Evolutionary conservation across 1,140 invertebrate genomes (phyloP), one percentile per base, ranked within the genome.

Genomic region (Brachystomella parvula): DNA sequence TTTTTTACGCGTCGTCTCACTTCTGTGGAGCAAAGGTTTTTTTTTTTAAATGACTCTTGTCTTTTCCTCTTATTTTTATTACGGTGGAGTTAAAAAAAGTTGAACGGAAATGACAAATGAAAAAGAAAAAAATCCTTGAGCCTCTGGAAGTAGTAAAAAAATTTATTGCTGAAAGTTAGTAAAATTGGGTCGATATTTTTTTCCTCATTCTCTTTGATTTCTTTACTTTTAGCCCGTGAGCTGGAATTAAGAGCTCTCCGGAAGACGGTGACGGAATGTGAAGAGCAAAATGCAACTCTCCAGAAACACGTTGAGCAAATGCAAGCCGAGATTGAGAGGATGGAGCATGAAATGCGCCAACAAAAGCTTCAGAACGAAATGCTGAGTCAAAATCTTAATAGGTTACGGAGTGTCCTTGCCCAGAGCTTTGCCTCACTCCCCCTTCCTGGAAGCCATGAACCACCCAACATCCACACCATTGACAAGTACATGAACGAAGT

Each of bases 211-310:
- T n/a, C n/a, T n/a, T n/a, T n/a, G n/a, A n/a, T 39, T 53, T 59
- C 32, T 9, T 44, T 31, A 47, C 44, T 64, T 60, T 29, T 64
- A 83, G 81, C 76, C 2, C 75, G 83, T 47, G 83, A 85, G 74
- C 73, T 76, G 28, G 83, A 84, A 72, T 67, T 84, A 62, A 73
- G 83, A 47, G 80, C 83, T 67, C 71, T 84, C 32, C 75, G 83
- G 21, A 83, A 83, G 74, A 79, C 82, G 53, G 82, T 81, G 32
- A 82, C 81, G 32, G 83, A 84, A 69, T 78, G 81, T 32, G 83
- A 84, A 75, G 83, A 85, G 72, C 83, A 84, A 72, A 85, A 84
- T 75, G 80, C 82, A 2, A 82, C 84, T 21, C 75, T 85, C 6
- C 79, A 79, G 60, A 84, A 84, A 75, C 83, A 85, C 74, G 81